phyloP scores from a whole-genome alignment of 1,140 invertebrate genomes.

The Brachionus sp. region DNA sequence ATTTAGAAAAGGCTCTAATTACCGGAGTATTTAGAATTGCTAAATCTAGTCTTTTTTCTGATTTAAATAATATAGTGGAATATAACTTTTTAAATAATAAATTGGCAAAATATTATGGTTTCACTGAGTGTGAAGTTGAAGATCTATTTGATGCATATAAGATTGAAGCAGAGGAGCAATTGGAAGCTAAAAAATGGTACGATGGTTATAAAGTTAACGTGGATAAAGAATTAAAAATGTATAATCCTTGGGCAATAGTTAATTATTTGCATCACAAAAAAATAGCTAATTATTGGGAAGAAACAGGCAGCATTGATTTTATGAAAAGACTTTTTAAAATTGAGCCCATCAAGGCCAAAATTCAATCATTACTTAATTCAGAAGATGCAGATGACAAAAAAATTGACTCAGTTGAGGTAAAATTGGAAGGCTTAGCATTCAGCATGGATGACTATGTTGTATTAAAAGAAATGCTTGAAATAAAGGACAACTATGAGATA shows the following conservation, averaged over 20 bases:
- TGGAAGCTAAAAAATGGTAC: background rate
- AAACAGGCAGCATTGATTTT: no score
- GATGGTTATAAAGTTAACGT: no score
- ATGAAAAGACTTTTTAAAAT: no score
- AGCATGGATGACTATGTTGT: background rate
- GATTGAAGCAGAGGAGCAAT: background rate
- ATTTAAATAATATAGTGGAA: no score
- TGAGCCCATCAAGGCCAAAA: no score
- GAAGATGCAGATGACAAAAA: no score
- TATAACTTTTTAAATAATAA: no score
- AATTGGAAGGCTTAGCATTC: background rate
- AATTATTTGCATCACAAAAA: background rate
- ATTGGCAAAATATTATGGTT: slow-evolving; percentile 30
- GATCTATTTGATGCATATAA: slow-evolving; percentile 5
- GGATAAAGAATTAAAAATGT: background rate
- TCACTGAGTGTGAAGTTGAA: background rate
- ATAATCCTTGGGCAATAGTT: slow-evolving; percentile 3
- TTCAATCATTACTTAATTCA: background rate
- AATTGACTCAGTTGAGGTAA: no score
- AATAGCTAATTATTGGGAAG: slow-evolving; percentile 18
- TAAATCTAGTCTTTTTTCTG: no score
- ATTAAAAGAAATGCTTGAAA: no score
- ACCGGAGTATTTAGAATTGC: no score
- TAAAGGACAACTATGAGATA: background rate
- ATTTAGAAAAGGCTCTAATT: no score